A percentile compares a stretch with the other conserved stretches of the same genome.
phyloP scores from a whole-genome alignment of 2,888 invertebrate species.

The Dasypolia templi region DNA sequence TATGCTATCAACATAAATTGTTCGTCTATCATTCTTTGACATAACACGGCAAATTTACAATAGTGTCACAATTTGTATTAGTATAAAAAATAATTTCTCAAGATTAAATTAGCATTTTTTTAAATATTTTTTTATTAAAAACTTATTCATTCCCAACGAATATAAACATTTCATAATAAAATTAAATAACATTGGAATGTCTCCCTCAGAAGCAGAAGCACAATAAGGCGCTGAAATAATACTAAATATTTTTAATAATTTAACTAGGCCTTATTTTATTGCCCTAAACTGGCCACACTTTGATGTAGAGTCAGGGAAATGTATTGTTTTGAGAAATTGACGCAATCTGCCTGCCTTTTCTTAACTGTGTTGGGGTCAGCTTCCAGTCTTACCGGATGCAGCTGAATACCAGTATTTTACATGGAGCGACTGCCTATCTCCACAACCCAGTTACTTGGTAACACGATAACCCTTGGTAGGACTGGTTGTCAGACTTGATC shows the following conservation, averaged over 20 bases:
- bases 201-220: constrained; percentile 38
- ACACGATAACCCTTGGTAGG: neutral
- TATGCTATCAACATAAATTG: neutral
- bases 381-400: neutral
- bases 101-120: no score
- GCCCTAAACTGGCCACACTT: neutral
- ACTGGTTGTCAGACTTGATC: neutral
- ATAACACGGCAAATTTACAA: neutral
- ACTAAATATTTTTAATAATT: neutral
- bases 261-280: neutral
- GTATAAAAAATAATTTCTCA: neutral
- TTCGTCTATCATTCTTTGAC: neutral
- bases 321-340: constrained; percentile 4
- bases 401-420: no score
- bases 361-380: neutral
- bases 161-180: constrained; percentile 39
- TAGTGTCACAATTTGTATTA: neutral
- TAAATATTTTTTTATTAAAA: neutral
- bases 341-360: neutral
- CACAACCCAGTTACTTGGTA: neutral
- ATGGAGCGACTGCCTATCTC: neutral
- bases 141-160: constrained; percentile 1
- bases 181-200: constrained; percentile 62
- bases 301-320: neutral
- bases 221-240: constrained; percentile 35